Conservation (phyloP, 2,113 vertebrate species). For the Sinocyclocheilus anophthalmus region DNA sequence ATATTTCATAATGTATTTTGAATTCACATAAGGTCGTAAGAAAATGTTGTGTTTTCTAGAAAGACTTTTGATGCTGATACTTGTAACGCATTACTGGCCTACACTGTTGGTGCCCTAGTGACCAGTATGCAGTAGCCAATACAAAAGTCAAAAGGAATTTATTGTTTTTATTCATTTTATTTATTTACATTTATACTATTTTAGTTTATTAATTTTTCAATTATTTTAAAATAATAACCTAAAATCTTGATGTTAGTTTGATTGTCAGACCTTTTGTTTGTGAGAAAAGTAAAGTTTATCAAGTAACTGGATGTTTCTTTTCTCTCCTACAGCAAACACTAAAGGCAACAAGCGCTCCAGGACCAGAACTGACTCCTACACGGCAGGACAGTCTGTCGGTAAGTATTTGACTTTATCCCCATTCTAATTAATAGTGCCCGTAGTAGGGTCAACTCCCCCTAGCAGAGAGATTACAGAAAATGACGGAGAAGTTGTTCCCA, state of each 20-base stretch:
- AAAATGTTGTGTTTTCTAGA: too few species aligned
- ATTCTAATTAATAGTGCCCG: background rate
- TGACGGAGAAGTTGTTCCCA: background rate
- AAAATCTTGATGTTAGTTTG: background rate
- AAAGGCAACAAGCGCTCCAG: conserved; percentile 96
- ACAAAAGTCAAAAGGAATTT: too few species aligned
- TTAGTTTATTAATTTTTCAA: background rate
- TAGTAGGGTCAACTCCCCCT: background rate
- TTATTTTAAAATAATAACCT: background rate
- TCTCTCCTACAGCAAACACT: conserved; percentile 84
- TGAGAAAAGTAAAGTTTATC: background rate
- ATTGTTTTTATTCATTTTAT: too few species aligned
- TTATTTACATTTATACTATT: background rate
- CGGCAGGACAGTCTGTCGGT: conserved; percentile 95
- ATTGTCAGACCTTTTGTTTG: background rate
- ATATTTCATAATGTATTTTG: too few species aligned
- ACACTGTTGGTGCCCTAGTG: too few species aligned
- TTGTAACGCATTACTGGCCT: too few species aligned
- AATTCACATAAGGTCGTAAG: too few species aligned
- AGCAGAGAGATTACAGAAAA: background rate
- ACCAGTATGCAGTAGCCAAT: too few species aligned
- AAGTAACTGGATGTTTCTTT: background rate
- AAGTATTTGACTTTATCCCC: conserved; percentile 63
- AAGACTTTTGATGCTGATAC: too few species aligned
- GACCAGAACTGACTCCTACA: conserved; percentile 95